These are phyloP conservation scores for Aldabrachelys gigantea DNA, from an alignment of 2,113 vertebrate species.

Conservation along the genomic window DNA sequence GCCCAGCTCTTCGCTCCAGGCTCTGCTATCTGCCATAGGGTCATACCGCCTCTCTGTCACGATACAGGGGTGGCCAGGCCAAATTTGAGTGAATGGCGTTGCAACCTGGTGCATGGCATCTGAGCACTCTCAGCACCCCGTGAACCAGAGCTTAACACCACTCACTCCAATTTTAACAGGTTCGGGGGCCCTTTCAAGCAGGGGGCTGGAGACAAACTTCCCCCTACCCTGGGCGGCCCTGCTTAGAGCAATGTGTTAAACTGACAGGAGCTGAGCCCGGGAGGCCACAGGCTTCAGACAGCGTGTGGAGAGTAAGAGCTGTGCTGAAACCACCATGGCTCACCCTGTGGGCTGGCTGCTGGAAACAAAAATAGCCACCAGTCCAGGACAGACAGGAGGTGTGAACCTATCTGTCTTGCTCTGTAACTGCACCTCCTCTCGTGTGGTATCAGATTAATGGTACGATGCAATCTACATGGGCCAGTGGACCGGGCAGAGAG, in stretches of 20 bases:
- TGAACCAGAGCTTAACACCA: neutral
- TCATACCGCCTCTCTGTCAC: neutral
- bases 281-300: neutral
- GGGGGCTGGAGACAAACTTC: neutral
- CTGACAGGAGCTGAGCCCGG: neutral
- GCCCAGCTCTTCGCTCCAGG: no score
- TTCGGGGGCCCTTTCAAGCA: neutral
- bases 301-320: neutral
- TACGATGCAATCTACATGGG: neutral
- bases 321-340: neutral
- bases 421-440: neutral
- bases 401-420: neutral
- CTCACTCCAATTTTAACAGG: neutral
- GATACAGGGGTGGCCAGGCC: neutral
- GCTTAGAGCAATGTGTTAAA: neutral
- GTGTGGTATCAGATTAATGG: neutral
- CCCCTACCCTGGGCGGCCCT: neutral
- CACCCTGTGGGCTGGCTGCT: neutral
- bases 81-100: neutral
- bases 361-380: neutral
- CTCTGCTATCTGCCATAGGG: no score
- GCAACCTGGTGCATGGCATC: neutral
- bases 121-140: neutral
- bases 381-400: rapidly evolving
- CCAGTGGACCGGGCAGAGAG: neutral